These are phyloP conservation scores for Cydia amplana DNA, from an alignment of 1,140 invertebrate genomes.

Conservation along the genomic window DNA sequence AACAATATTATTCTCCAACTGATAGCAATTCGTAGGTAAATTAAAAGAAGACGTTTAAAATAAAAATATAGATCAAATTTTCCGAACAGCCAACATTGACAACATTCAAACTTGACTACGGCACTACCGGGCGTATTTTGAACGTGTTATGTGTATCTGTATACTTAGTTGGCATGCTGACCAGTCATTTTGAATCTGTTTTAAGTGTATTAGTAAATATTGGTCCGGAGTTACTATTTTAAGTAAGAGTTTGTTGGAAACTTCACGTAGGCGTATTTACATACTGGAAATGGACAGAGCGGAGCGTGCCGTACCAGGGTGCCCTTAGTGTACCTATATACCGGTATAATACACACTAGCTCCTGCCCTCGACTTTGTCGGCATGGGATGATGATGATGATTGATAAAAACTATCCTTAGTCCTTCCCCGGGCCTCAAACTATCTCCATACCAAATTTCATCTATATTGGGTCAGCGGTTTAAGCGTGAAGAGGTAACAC, in stretches of 20 bases:
- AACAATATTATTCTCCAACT: no score
- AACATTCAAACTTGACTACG: background rate
- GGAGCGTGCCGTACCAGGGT: background rate
- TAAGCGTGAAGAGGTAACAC: no score
- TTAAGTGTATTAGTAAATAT: slow-evolving; percentile 20
- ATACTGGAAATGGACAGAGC: background rate
- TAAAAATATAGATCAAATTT: background rate
- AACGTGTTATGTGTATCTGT: background rate
- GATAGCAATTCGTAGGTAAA: no score
- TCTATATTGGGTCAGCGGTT: no score
- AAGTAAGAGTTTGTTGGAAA: slow-evolving; percentile 12
- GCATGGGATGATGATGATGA: no score
- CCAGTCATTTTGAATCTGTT: slow-evolving; percentile 13
- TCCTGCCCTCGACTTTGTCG: background rate
- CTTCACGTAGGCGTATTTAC: background rate
- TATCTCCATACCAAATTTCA: no score
- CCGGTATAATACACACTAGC: background rate
- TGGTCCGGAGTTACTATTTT: background rate
- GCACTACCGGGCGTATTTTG: background rate
- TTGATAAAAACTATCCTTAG: no score
- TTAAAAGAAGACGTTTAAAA: no score
- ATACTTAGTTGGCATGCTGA: background rate
- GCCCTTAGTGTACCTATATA: background rate
- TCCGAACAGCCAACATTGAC: no score
- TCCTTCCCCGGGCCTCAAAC: no score